Conservation (phyloP, 2,888 invertebrate genomes). For the Escarpia spicata region DNA sequence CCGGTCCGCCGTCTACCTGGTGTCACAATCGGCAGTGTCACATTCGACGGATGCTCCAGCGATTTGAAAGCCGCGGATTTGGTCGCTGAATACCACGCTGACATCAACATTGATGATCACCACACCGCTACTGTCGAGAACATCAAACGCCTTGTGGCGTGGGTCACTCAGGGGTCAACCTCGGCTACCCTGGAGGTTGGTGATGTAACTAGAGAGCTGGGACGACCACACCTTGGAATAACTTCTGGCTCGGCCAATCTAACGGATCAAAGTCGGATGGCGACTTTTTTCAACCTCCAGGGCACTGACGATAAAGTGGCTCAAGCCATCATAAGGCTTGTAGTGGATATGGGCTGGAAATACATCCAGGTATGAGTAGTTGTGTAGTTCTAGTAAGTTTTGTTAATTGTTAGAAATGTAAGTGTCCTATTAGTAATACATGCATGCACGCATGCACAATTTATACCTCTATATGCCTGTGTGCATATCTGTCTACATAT, state of each 20-base stretch:
- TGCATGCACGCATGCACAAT: background rate
- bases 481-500: background rate
- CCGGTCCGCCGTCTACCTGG: conserved; percentile 43
- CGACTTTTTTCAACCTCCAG: conserved; percentile 56
- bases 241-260: conserved; percentile 52
- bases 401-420: background rate
- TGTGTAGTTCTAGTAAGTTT: background rate
- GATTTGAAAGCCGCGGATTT: conserved; percentile 48
- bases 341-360: conserved; percentile 48
- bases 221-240: conserved; percentile 67
- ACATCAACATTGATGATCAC: conserved; percentile 34
- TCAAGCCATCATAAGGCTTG: conserved; percentile 51
- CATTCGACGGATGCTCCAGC: conserved; percentile 57
- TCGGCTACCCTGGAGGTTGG: conserved; percentile 50
- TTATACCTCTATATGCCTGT: background rate
- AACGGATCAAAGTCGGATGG: conserved; percentile 48
- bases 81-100: conserved; percentile 50
- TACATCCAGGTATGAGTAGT: conserved; percentile 49
- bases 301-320: conserved; percentile 56
- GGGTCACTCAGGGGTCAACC: conserved; percentile 17
- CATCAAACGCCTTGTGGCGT: background rate
- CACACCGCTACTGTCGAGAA: background rate
- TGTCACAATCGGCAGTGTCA: conserved; percentile 54
- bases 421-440: background rate
- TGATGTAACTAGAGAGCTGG: conserved; percentile 54